Evolutionary conservation across 1,140 invertebrate species (phyloP), one percentile per base, ranked within the genome.

Genomic region (Triops cancriformis): DNA sequence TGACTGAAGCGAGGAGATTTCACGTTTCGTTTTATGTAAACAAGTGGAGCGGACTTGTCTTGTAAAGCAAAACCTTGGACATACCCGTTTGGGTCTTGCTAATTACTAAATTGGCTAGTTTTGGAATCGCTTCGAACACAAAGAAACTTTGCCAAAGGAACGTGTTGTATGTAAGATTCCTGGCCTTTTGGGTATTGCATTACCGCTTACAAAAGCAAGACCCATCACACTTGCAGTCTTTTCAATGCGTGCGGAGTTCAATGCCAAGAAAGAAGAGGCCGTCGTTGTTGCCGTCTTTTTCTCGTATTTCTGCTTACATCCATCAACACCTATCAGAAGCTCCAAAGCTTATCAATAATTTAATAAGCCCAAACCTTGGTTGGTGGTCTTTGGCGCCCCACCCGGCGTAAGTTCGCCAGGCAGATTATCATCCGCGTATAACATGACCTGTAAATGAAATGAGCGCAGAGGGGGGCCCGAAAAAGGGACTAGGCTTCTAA

Each of bases 371-470:
- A 64, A 64, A 11, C 51, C 51, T n/a, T 5, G 51, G 51, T 64
- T 18, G 51, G 51, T 64, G 51, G 51, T 64, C 45, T 23, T 64
- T 18, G 51, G 51, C 51, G 23, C 51, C 51, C 51, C 51, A n/a
- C 51, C 51, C 51, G 51, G 51, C 23, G 14, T 18, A 23, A 64
- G 2, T 14, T 64, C 0, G 51, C 51, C 18, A 23, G 51, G 51
- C 51, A 64, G 51, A 64, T 64, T 64, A 64, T 64, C 51, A 64
- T 64, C 51, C 51, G 51, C 14, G 51, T 64, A 37, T 37, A 64
- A 64, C 51, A 23, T 64, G 51, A 64, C 51, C 51, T 64, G 14
- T 64, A 64, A 64, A 64, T 64, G 51, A 64, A 64, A 23, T 23
- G 51, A 64, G 6, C 51, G 23, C 51, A 64, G n/a, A n/a, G 51